These are phyloP conservation scores for Hipparchia sbordonii DNA, from an alignment of 2,888 invertebrate genomes.

Conservation along the genomic window DNA sequence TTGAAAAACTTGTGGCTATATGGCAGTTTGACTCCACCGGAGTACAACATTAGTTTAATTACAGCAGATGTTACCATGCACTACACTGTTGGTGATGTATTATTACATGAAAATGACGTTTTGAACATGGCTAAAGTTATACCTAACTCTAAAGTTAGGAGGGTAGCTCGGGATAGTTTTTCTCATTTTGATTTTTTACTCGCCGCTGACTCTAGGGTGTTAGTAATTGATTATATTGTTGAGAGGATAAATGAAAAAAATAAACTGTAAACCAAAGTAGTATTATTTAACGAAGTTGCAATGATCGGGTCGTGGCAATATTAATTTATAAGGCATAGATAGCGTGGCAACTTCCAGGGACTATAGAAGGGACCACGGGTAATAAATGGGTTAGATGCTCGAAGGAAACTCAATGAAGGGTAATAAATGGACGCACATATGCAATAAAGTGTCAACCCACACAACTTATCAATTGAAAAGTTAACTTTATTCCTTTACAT, in stretches of 20 bases:
- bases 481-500: too few species aligned
- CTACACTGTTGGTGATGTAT: slow-evolving; percentile 42
- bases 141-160: slow-evolving; percentile 39
- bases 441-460: too few species aligned
- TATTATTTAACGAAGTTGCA: background rate
- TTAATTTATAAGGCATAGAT: background rate
- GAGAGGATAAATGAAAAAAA: slow-evolving; percentile 35
- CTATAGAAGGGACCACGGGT: too few species aligned
- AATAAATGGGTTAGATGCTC: background rate
- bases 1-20: slow-evolving; percentile 40
- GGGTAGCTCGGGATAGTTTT: slow-evolving; percentile 43
- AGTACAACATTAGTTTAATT: slow-evolving; percentile 42
- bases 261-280: background rate
- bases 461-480: too few species aligned
- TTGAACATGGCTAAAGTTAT: slow-evolving; percentile 43
- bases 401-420: background rate
- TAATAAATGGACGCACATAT: background rate
- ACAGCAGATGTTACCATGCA: slow-evolving; percentile 42
- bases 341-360: too few species aligned
- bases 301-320: background rate
- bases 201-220: slow-evolving; percentile 39
- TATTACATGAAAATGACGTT: slow-evolving; percentile 44
- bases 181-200: slow-evolving; percentile 43
- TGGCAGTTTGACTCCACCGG: slow-evolving; percentile 37
- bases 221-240: slow-evolving; percentile 44